Evolutionary conservation across 1,140 invertebrate species (phyloP).

Genomic region (Lucilia sericata): DNA sequence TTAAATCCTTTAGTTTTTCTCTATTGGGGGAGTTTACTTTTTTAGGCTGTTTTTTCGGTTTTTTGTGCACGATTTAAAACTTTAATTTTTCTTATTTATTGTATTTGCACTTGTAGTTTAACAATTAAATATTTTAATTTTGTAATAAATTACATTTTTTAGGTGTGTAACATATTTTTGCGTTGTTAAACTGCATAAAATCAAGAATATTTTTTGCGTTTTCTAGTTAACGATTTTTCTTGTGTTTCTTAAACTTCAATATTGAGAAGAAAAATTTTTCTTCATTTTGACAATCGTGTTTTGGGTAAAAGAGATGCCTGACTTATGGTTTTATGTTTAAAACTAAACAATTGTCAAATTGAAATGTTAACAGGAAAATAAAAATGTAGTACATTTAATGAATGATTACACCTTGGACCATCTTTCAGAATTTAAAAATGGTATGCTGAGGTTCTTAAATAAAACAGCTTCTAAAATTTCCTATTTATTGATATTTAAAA

Average conservation of each 20-base stretch:
- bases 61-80: background rate
- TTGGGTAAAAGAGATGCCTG: too few species aligned
- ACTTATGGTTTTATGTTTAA: background rate
- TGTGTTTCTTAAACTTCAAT: conserved; percentile 24
- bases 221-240: conserved; percentile 38
- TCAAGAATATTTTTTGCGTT: conserved; percentile 36
- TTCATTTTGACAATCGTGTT: conserved; percentile 5
- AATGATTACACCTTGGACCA: too few species aligned
- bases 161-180: conserved; percentile 20
- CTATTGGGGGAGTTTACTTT: conserved; percentile 9
- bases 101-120: background rate
- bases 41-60: background rate
- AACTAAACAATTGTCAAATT: too few species aligned
- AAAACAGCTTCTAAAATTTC: too few species aligned
- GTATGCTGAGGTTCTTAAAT: too few species aligned
- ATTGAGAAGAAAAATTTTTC: background rate
- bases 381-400: too few species aligned
- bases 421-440: too few species aligned
- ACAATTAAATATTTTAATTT: background rate
- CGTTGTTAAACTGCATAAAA: conserved; percentile 21
- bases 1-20: background rate
- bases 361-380: too few species aligned
- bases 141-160: conserved; percentile 11
- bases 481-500: too few species aligned
- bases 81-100: background rate